These are phyloP conservation scores for Boleophthalmus pectinirostris DNA, from an alignment of 2,113 vertebrate genomes.

Conservation along the genomic window DNA sequence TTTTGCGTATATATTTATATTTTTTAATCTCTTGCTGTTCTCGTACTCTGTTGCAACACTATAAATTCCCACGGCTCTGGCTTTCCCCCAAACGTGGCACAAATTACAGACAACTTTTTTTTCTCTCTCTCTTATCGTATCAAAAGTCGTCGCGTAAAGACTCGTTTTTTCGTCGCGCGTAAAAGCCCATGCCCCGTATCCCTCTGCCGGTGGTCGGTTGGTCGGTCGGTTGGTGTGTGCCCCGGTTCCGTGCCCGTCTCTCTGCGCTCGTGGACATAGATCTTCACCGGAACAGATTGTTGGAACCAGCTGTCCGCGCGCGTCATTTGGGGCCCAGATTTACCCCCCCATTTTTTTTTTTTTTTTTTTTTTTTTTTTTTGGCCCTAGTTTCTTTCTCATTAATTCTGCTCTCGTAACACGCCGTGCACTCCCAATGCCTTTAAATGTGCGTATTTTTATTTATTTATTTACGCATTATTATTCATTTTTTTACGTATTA, in stretches of 20 bases:
- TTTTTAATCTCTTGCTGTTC: too few relatives aligned
- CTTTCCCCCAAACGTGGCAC: too few relatives aligned
- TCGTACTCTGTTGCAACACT: too few relatives aligned
- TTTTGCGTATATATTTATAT: too few relatives aligned
- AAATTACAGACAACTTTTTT: too few relatives aligned
- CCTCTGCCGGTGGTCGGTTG: too few relatives aligned
- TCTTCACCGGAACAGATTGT: slow-evolving; percentile 44
- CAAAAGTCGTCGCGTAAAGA: too few relatives aligned
- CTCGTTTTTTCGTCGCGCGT: background rate
- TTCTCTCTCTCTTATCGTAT: too few relatives aligned
- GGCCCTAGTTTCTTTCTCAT: slow-evolving; percentile 37
- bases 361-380: slow-evolving; percentile 5
- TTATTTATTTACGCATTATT: slow-evolving; percentile 15
- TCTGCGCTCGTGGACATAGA: slow-evolving; percentile 28
- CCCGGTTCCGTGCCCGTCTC: slow-evolving; percentile 4
- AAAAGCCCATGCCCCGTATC: too few relatives aligned
- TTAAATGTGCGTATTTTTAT: slow-evolving; percentile 35
- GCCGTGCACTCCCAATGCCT: slow-evolving; percentile 15
- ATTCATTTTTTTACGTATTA: background rate
- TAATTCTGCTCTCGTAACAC: slow-evolving; percentile 49
- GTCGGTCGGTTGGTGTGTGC: too few relatives aligned
- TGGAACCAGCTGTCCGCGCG: slow-evolving; percentile 50
- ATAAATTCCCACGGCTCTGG: too few relatives aligned
- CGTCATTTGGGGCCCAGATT: slow-evolving; percentile 30
- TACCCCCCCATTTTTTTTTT: slow-evolving; percentile 1